These are phyloP conservation scores for Sphenopsis melanotis DNA, from an alignment of 2,797 vertebrate genomes.

Conservation along the genomic window DNA sequence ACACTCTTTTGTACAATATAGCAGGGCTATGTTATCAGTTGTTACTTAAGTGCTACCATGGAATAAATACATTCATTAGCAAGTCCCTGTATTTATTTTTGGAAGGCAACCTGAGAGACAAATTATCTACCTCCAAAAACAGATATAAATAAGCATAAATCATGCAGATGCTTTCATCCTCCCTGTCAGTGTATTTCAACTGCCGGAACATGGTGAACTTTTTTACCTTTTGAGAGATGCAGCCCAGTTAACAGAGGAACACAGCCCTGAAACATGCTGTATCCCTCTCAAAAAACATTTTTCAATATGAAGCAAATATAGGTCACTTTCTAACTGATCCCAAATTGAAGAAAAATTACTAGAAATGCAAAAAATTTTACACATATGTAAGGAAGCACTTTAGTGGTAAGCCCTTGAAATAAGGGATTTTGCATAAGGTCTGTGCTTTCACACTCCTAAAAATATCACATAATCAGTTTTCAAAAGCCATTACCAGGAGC, in stretches of 20 bases:
- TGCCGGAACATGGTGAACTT: conserved; percentile 12
- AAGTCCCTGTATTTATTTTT: conserved; percentile 32
- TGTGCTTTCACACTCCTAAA: background rate
- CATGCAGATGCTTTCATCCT: background rate
- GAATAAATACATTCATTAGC: conserved; percentile 27
- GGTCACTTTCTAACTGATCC: background rate
- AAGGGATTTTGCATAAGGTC: background rate
- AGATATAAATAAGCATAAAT: conserved; percentile 38
- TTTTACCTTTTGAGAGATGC: background rate
- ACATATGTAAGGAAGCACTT: background rate
- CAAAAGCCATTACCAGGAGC: background rate
- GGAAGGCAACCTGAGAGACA: background rate
- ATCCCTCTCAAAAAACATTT: background rate
- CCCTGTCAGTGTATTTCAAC: background rate
- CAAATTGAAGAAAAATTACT: background rate
- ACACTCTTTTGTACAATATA: background rate
- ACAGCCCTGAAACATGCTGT: background rate
- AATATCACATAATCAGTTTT: background rate
- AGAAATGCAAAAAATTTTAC: background rate
- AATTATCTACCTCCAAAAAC: conserved; percentile 18
- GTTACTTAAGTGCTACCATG: background rate
- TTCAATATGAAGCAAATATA: background rate
- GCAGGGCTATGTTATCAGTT: background rate
- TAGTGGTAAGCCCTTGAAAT: background rate
- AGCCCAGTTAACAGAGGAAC: background rate